These are phyloP conservation scores for Oreochromis spilurus DNA, from an alignment of 2,113 vertebrate species.

Conservation along the genomic window DNA sequence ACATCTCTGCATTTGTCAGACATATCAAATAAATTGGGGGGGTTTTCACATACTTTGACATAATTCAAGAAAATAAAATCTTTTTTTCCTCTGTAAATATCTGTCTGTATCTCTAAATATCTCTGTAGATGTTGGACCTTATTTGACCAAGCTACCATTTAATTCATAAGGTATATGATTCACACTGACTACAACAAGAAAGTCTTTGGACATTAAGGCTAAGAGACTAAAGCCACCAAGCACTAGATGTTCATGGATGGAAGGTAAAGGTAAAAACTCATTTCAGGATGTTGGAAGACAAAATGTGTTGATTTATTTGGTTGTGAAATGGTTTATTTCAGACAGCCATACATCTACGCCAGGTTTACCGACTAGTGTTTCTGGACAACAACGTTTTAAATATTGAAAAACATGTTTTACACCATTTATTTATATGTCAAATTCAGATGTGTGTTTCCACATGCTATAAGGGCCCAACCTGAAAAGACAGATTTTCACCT, in stretches of 20 bases:
- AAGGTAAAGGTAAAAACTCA: background rate
- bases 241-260: background rate
- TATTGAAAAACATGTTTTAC: background rate
- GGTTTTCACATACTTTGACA: background rate
- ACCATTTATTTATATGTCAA: background rate
- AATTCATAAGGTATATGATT: background rate
- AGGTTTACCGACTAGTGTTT: background rate
- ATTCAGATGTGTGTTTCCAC: background rate
- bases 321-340: background rate
- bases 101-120: too few species aligned
- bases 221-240: background rate
- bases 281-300: background rate
- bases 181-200: background rate
- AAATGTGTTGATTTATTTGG: background rate
- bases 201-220: background rate
- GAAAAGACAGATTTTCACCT: background rate
- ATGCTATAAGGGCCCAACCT: background rate
- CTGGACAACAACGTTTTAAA: background rate
- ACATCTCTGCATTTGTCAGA: background rate
- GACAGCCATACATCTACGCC: background rate
- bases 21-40: background rate
- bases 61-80: background rate
- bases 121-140: background rate
- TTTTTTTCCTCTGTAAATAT: background rate
- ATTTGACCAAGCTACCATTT: background rate